phyloP scores from a whole-genome alignment of 2,888 invertebrate genomes.

The Polydesmus complanatus region DNA sequence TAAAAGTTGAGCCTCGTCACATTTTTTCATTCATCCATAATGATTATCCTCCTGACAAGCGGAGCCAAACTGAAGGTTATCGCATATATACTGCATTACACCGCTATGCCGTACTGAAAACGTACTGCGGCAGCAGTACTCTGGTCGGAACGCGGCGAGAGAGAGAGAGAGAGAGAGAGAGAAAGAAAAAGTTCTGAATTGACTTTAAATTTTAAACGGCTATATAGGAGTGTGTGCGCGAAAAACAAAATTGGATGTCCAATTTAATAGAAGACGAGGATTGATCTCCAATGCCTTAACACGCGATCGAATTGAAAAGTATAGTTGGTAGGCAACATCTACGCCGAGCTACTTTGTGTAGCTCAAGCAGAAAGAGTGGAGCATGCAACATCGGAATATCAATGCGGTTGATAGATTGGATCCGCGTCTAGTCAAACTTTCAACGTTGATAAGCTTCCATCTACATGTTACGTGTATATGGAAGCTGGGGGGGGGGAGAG shows the following conservation, averaged over 20 bases:
- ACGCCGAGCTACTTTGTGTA: neutral
- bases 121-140: too few relatives aligned
- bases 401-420: slow-evolving; percentile 11
- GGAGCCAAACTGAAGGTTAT: too few relatives aligned
- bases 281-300: neutral
- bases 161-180: too few relatives aligned
- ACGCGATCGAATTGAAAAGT: neutral
- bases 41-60: neutral
- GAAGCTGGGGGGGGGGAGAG: neutral
- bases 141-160: too few relatives aligned
- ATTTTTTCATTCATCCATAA: neutral
- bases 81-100: too few relatives aligned
- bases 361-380: neutral
- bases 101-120: too few relatives aligned
- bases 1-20: neutral
- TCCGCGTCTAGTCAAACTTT: neutral
- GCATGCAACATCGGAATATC: neutral
- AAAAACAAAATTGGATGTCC: neutral
- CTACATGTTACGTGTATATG: neutral
- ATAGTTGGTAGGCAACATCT: too few relatives aligned
- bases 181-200: too few relatives aligned
- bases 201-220: neutral
- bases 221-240: neutral
- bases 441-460: too few relatives aligned
- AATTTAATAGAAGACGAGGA: neutral